Evolutionary conservation across 64 coral and sea anemone genomes (phyloP).

Genomic region (Hydrozoanthus tunicans): DNA sequence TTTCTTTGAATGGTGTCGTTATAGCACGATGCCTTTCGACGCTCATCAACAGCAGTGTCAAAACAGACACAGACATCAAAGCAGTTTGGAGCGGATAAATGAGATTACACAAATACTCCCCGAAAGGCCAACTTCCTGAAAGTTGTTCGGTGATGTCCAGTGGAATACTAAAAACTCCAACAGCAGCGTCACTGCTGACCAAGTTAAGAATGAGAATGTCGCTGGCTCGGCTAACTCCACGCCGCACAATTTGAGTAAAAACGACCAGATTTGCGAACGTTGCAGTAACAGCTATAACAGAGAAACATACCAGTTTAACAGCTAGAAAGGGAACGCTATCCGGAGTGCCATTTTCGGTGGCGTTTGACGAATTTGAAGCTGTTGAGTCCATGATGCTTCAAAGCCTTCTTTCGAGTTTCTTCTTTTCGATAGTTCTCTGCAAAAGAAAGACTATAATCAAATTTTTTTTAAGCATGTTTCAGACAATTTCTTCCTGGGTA

Average conservation of each 20-base stretch:
- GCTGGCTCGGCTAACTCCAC: slow-evolving; percentile 33
- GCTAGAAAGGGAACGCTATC: background rate
- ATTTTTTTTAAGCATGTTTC: too few relatives aligned
- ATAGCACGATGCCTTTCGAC: slow-evolving; percentile 36
- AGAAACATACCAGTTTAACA: slow-evolving; percentile 11
- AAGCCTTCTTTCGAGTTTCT: too few relatives aligned
- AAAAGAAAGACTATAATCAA: too few relatives aligned
- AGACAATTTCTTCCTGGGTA: too few relatives aligned
- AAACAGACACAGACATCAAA: slow-evolving; percentile 30
- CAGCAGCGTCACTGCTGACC: slow-evolving; percentile 47
- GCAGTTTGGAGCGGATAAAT: slow-evolving; percentile 32
- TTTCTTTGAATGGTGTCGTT: slow-evolving; percentile 15
- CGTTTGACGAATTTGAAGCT: background rate
- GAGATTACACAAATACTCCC: background rate
- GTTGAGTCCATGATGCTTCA: slow-evolving; percentile 7
- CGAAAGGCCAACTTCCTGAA: slow-evolving; percentile 30
- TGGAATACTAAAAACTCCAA: slow-evolving; percentile 44
- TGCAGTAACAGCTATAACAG: background rate
- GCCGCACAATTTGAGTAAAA: slow-evolving; percentile 12
- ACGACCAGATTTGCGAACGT: slow-evolving; percentile 3
- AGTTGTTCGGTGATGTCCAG: slow-evolving; percentile 24
- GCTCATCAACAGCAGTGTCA: slow-evolving; percentile 25
- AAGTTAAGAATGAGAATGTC: slow-evolving; percentile 43
- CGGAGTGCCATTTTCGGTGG: background rate
- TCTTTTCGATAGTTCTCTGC: too few relatives aligned